These are phyloP conservation scores for Furnarius figulus DNA, from an alignment of 2,113 vertebrate genomes.

Conservation along the genomic window DNA sequence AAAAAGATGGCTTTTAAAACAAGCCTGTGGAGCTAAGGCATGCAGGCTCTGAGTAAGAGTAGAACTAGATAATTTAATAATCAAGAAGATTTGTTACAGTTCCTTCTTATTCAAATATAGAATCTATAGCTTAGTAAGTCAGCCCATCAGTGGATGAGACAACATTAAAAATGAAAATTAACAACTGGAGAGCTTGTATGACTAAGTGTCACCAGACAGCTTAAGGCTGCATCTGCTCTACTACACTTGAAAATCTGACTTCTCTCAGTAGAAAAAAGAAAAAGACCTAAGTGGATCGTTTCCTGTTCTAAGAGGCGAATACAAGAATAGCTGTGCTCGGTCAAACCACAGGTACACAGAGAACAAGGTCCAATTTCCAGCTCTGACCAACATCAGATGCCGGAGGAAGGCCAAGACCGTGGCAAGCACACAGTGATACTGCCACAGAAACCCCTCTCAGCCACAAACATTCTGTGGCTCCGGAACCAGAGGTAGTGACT, in stretches of 20 bases:
- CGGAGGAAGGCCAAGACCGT: not conserved
- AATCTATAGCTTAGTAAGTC: not conserved
- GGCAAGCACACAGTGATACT: not conserved
- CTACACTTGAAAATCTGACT: not conserved
- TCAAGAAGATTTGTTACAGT: not conserved
- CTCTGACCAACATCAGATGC: constrained; percentile 6
- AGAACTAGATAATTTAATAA: not conserved
- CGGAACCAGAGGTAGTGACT: not conserved
- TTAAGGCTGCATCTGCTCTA: not conserved
- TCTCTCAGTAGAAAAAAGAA: not conserved
- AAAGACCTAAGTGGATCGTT: not conserved
- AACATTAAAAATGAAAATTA: not conserved
- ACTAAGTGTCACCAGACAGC: not conserved
- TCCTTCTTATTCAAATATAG: not conserved
- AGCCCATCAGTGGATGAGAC: not conserved
- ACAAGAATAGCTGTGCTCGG: not conserved
- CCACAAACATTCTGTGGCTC: constrained; percentile 51
- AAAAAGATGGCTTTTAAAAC: not conserved
- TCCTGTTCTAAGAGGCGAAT: not conserved
- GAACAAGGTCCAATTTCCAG: not conserved
- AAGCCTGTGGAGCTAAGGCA: not conserved
- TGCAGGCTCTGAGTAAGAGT: not conserved
- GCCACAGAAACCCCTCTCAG: constrained; percentile 6
- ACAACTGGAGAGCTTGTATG: not conserved
- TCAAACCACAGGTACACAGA: constrained; percentile 13